A percentile compares a stretch with the other conserved stretches of the same genome.
Conservation (phyloP, 2,113 vertebrate genomes). For the Deroptyus accipitrinus region DNA sequence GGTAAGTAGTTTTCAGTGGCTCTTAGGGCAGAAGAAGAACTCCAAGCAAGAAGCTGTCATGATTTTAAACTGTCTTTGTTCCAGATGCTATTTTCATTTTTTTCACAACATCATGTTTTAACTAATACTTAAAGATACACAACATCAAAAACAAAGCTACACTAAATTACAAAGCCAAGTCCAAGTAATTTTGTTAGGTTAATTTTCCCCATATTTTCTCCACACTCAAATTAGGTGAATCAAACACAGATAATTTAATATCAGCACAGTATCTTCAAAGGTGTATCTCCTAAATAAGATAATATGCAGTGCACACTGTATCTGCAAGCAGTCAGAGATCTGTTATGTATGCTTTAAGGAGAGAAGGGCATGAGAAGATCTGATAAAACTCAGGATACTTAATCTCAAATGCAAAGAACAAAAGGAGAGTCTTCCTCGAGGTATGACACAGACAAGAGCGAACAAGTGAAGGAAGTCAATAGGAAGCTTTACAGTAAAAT, state of each 20-base stretch:
- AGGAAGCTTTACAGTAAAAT: not conserved
- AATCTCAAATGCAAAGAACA: not conserved
- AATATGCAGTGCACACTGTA: not conserved
- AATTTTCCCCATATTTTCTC: not conserved
- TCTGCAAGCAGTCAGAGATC: not conserved
- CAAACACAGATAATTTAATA: not conserved
- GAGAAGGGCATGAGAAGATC: not conserved
- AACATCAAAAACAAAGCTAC: not conserved
- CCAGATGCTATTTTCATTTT: not conserved
- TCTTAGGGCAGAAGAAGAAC: not conserved
- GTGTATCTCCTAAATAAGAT: not conserved
- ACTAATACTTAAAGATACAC: not conserved
- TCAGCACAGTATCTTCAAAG: not conserved
- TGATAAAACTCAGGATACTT: not conserved
- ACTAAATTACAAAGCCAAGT: not conserved
- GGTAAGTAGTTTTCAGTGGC: not conserved
- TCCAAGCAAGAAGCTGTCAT: not conserved
- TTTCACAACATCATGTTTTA: not conserved
- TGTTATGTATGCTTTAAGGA: not conserved
- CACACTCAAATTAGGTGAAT: not conserved
- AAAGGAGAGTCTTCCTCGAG: not conserved
- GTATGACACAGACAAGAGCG: not conserved
- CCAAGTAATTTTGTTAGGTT: not conserved
- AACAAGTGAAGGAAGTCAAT: not conserved
- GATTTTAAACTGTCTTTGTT: not conserved